Percentiles rank a stretch among this genome's conserved stretches.
phyloP scores from a whole-genome alignment of 2,888 invertebrate genomes.

The Drosophila paucipuncta region DNA sequence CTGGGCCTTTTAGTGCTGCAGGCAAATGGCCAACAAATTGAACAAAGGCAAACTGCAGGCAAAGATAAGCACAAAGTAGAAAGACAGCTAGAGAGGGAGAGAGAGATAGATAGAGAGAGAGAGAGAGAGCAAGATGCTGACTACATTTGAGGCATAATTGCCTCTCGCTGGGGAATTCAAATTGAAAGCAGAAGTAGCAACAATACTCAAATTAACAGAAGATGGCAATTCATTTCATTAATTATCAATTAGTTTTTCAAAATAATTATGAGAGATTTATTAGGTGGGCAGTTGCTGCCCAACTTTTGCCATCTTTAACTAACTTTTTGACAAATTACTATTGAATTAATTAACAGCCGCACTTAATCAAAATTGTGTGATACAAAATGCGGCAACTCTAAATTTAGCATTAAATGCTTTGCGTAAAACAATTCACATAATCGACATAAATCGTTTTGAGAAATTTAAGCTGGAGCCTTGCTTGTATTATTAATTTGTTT shows the following conservation, averaged over 20 bases:
- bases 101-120: conserved; percentile 1
- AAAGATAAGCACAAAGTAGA: conserved; percentile 22
- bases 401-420: conserved; percentile 1
- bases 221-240: conserved; percentile 73
- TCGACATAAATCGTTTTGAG: conserved; percentile 4
- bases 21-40: conserved; percentile 71
- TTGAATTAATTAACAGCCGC: conserved; percentile 63
- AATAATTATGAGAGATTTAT: conserved; percentile 70
- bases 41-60: conserved; percentile 75
- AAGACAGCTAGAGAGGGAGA: conserved; percentile 2
- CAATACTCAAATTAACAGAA: conserved; percentile 41
- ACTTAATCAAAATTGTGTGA: conserved; percentile 41
- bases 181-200: conserved; percentile 50
- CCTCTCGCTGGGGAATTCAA: conserved; percentile 70
- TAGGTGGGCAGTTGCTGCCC: conserved; percentile 39
- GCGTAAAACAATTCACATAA: neutral
- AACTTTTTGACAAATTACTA: conserved; percentile 59
- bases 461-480: neutral
- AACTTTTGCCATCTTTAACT: conserved; percentile 31
- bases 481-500: neutral
- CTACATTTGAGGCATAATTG: conserved; percentile 63
- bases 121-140: neutral
- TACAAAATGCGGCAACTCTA: neutral
- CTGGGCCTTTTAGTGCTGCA: conserved; percentile 69
- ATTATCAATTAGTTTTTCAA: conserved; percentile 80